These are phyloP conservation scores for Pantelozetes paolii DNA, from an alignment of 2,888 invertebrate genomes.

Conservation along the genomic window DNA sequence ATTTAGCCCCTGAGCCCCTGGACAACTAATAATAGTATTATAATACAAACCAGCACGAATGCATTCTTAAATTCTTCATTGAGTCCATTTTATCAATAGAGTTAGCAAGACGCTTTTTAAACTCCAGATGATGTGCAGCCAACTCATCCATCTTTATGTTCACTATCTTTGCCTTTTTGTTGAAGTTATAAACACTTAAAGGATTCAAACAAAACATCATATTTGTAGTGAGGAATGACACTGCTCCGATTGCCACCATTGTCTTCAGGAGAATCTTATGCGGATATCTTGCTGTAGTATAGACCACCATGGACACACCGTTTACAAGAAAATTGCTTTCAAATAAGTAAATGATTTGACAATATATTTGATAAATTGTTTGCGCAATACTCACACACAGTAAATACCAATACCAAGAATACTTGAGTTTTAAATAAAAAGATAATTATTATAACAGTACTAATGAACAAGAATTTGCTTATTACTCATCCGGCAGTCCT, in stretches of 20 bases:
- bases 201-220: slow-evolving; percentile 8
- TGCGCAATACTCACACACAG: too few species aligned
- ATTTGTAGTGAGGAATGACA: not conserved
- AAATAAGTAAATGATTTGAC: not conserved
- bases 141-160: not conserved
- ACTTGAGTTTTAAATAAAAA: too few species aligned
- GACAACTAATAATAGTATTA: too few species aligned
- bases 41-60: slow-evolving; percentile 1
- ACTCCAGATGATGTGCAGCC: not conserved
- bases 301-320: not conserved
- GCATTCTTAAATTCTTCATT: not conserved
- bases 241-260: slow-evolving; percentile 8
- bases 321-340: not conserved
- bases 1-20: too few species aligned
- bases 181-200: not conserved
- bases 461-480: not conserved
- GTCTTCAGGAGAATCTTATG: slow-evolving; percentile 4
- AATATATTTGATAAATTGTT: too few species aligned
- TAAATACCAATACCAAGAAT: too few species aligned
- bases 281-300: not conserved
- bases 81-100: not conserved
- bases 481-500: not conserved
- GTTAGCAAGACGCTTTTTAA: not conserved
- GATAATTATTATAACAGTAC: too few species aligned
- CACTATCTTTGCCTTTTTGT: not conserved